phyloP scores from a whole-genome alignment of 2,113 vertebrate genomes.

The Xyrauchen texanus region DNA sequence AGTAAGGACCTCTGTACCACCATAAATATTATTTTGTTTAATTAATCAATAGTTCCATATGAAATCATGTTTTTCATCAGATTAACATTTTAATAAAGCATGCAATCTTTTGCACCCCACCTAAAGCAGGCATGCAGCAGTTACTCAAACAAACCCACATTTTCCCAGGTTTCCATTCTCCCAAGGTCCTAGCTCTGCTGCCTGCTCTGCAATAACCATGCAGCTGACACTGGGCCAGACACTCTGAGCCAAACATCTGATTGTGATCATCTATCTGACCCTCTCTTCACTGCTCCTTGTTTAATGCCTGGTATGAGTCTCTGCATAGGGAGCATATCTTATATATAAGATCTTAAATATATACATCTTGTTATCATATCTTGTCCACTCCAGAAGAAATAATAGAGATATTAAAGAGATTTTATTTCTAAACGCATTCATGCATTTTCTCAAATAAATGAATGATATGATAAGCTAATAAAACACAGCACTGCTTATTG shows the following conservation, averaged over 20 bases:
- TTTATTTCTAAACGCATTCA: no score
- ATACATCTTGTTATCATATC: no score
- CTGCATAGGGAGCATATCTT: no score
- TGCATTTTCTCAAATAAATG: no score
- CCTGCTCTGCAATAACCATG: constrained; percentile 22
- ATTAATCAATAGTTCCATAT: background rate
- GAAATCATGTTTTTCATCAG: background rate
- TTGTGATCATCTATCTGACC: constrained; percentile 37
- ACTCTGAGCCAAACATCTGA: constrained; percentile 53
- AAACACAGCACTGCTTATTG: no score
- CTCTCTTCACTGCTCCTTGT: background rate
- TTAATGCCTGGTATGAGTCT: background rate
- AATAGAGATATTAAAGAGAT: no score
- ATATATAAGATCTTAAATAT: no score
- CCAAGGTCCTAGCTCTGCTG: background rate
- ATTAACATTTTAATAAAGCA: no score
- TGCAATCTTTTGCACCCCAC: constrained; percentile 1
- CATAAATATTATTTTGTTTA: background rate
- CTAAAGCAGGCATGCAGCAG: constrained; percentile 37
- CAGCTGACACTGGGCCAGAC: constrained; percentile 54
- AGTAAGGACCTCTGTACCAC: no score
- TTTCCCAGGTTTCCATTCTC: constrained; percentile 41
- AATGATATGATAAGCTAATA: no score
- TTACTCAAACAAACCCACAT: constrained; percentile 36
- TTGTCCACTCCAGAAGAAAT: no score